These are phyloP conservation scores for Halcyon chelicuti DNA, from an alignment of 2,797 vertebrate genomes.

Conservation along the genomic window DNA sequence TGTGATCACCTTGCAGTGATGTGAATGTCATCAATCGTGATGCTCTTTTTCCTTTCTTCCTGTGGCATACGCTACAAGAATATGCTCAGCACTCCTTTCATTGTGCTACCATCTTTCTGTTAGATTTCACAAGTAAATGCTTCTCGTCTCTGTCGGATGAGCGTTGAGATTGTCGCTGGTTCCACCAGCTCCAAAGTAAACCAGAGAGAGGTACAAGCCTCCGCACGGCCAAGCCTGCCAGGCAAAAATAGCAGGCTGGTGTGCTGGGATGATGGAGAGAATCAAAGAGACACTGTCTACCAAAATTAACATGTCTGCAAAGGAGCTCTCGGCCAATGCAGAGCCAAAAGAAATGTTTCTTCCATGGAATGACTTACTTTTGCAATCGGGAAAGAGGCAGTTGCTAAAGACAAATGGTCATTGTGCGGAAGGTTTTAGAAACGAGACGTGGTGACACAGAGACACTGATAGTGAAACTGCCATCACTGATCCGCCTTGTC, in stretches of 20 bases:
- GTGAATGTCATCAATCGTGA: not conserved
- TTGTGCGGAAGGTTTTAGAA: slow-evolving; percentile 39
- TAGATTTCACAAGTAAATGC: slow-evolving; percentile 51
- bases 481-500: slow-evolving; percentile 55
- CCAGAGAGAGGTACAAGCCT: not conserved
- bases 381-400: slow-evolving; percentile 39
- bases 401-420: slow-evolving; percentile 37
- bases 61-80: not conserved
- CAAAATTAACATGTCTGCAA: slow-evolving; percentile 33
- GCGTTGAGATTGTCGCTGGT: not conserved
- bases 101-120: slow-evolving; percentile 26
- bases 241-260: slow-evolving; percentile 35
- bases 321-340: not conserved
- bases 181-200: slow-evolving; percentile 5
- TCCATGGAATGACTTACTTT: slow-evolving; percentile 42
- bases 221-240: not conserved
- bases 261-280: slow-evolving; percentile 10
- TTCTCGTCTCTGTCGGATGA: not conserved
- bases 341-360: slow-evolving; percentile 68
- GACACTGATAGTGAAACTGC: slow-evolving; percentile 34
- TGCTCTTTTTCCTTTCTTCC: not conserved
- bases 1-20: not conserved
- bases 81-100: not conserved
- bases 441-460: slow-evolving; percentile 1
- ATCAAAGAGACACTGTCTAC: slow-evolving; percentile 58